Conservation (phyloP, 2,888 invertebrate genomes). For the Cinara cedri region DNA sequence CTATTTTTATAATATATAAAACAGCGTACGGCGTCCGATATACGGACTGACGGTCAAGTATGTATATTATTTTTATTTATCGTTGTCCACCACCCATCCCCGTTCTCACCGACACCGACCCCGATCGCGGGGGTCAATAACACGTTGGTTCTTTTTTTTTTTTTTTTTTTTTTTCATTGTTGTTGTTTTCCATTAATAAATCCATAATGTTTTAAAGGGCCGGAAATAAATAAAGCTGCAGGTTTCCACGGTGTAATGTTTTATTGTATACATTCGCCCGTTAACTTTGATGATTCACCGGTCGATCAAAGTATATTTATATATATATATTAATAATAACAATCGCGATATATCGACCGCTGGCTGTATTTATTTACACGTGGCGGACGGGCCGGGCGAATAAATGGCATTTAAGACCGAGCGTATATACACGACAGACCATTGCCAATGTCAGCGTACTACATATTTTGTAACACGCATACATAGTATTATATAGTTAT, state of each 20-base stretch:
- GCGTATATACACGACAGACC: background rate
- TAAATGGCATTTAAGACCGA: background rate
- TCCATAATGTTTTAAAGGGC: too few relatives aligned
- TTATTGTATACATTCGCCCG: too few relatives aligned
- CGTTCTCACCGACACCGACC: background rate
- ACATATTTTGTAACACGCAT: background rate
- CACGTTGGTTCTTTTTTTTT: background rate
- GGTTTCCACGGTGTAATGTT: background rate
- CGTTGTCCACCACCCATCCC: too few relatives aligned
- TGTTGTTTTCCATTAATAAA: background rate
- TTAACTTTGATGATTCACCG: background rate
- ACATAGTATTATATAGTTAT: background rate
- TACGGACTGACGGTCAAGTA: too few relatives aligned
- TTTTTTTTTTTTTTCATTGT: background rate
- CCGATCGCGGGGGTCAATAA: constrained; percentile 26
- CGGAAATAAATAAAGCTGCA: background rate
- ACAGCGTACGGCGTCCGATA: too few relatives aligned
- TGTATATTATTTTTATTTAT: background rate
- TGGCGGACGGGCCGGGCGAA: background rate
- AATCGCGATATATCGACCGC: background rate
- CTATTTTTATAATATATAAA: too few relatives aligned
- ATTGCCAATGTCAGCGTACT: constrained; percentile 39
- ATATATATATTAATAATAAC: too few relatives aligned
- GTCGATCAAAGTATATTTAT: constrained; percentile 4
- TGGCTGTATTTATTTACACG: constrained; percentile 2